Base-by-base conservation (phyloP, 2,113 vertebrate species). In the Labeo rohita region DNA sequence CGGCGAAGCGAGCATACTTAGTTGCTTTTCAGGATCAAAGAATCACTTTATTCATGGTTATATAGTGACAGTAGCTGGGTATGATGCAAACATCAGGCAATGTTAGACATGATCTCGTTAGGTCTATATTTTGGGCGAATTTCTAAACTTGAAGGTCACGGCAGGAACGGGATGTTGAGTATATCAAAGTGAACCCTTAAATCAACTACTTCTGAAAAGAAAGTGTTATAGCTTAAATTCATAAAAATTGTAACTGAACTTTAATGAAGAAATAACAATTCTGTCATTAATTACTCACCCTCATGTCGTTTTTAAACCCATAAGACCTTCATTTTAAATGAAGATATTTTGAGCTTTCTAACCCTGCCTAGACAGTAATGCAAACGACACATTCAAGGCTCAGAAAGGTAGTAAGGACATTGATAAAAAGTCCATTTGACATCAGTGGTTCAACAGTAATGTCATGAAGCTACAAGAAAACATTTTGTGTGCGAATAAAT, bases 41-140 rank as follows among this genome's bases (percentile, higher is more conserved):
- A 36, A 61, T 61, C 54, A 80, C 54, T 61, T 59, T 80, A 23
- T 80, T 54, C 75, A 34, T 54, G 75, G 50, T 77, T 80, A 61
- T 59, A 23, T 15, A 16, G 77, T 80, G 54, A 80, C 52, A 23
- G 34, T 56, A 80, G 6, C 15, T 0, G 6, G 10, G 77, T 13
- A 63, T 80, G 77, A 61, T 80, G 77, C 77, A 80, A 80, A 23
- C 77, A n/a, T n/a, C 54, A 59, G 77, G 75, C 75, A 77, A 77
- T 77, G 50, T 54, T 23, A 77, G 50, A 34, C 2, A 13, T 77
- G 50, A 77, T 77, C 50, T 54, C 16, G 3, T 52, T 18, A 49
- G 47, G 50, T 76, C 15, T 6, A 77, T 54, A 36, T 77, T 73
- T 73, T 10, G 9, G 39, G 18, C 21, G 1, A 45, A 47, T 73